Evolutionary conservation across 2,888 invertebrate genomes (phyloP), one percentile per base, ranked within the genome.

Genomic region (Galerucella calmariensis): DNA sequence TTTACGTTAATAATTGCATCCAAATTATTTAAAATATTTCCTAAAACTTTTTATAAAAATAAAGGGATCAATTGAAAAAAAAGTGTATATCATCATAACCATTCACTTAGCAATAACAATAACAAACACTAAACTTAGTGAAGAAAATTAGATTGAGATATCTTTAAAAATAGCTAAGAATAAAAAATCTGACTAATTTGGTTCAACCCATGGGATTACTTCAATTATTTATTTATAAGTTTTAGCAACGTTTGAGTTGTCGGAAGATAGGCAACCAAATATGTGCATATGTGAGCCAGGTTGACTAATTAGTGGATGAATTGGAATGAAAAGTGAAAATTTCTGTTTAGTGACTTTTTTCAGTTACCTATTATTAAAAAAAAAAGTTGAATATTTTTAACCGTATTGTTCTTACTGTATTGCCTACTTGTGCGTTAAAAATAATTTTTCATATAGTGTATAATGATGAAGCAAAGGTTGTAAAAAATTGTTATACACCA

Each of bases 401-500:
- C 69, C 59, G 59, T 76, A 56, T 71, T 73, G 70, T 62, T 76
- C 73, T 76, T 70, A 76, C 73, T 76, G 78, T 77, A 79, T 77
- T 75, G 79, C 79, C 81, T 79, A 80, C 76, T 80, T 79, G 80
- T 80, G 79, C 79, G 77, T 80, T 77, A 73, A 78, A 73, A 56
- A 56, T 71, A 58, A 59, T 75, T 76, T 73, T 69, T 70, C 24
- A 65, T 67, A 59, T 78, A 71, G 73, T 68, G 74, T 71, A 75
- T 73, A 76, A 78, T 66, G 48, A 75, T 73, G 71, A 67, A 35
- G 24, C 74, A 63, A 59, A 75, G 67, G 72, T 63, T 73, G 74
- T 76, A 66, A 68, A 69, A 70, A 75, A 65, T 75, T 75, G 71
- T 77, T 78, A 75, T 78, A 78, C 75, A 41, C 6, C 8, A 68